Evolutionary conservation across 2,797 vertebrate genomes (phyloP).

Genomic region (Peromyscus nudipes): DNA sequence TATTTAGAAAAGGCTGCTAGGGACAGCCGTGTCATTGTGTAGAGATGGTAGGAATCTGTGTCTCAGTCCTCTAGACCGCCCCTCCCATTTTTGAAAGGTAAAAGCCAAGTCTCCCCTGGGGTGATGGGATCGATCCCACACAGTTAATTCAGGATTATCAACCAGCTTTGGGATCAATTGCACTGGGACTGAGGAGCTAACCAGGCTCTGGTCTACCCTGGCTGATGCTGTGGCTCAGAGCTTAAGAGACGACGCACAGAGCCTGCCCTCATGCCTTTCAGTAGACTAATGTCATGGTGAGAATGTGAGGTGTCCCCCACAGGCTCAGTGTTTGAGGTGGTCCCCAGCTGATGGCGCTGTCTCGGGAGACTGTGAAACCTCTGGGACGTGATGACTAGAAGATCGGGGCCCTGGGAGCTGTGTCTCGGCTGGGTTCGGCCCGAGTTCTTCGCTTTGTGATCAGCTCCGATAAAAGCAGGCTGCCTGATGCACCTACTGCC

Average conservation of each 20-base stretch:
- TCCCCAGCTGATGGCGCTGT: not conserved
- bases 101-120: not conserved
- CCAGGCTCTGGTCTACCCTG: not conserved
- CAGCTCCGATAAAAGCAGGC: not conserved
- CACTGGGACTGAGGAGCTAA: not conserved
- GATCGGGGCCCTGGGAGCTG: not conserved
- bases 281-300: not conserved
- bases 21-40: not conserved
- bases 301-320: not conserved
- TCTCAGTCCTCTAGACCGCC: not conserved
- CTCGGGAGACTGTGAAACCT: not conserved
- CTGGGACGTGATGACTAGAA: not conserved
- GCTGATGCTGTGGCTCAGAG: not conserved
- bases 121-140: not conserved
- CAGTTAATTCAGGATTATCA: not conserved
- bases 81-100: not conserved
- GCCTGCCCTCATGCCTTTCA: not conserved
- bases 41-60: not conserved
- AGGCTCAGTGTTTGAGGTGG: not conserved
- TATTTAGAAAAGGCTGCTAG: not conserved
- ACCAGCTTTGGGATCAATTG: not conserved
- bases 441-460: not conserved
- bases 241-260: not conserved
- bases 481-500: not conserved
- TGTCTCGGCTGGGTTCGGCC: not conserved